Evolutionary conservation across 2,113 vertebrate genomes (phyloP).

Genomic region (Rhombomys opimus): DNA sequence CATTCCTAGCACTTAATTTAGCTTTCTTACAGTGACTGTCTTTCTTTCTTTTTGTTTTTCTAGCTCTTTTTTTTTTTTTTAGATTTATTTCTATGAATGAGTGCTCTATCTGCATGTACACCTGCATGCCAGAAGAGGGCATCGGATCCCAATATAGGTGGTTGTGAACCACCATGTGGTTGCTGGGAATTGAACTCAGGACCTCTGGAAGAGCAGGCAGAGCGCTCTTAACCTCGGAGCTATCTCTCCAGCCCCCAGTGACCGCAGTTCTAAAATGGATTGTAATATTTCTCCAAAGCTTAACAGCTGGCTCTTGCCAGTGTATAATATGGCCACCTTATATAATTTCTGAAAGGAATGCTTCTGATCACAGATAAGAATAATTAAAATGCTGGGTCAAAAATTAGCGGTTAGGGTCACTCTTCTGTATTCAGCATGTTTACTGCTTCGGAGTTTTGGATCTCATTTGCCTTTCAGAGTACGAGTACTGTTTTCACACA

Average conservation of each 20-base stretch:
- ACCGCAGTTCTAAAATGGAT: neutral
- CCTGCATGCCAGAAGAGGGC: no score
- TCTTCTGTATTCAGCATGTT: neutral
- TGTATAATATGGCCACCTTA: neutral
- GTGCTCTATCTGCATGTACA: no score
- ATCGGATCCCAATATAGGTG: no score
- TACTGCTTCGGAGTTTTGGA: neutral
- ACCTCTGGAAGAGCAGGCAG: no score
- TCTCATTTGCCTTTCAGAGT: neutral
- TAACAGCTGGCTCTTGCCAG: neutral
- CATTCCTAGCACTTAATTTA: neutral
- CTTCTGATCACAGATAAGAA: neutral
- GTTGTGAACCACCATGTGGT: no score
- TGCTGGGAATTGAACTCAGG: no score
- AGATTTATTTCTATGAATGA: no score
- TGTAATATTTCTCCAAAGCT: neutral
- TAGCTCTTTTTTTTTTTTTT: no score
- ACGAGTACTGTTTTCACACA: neutral
- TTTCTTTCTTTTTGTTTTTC: neutral
- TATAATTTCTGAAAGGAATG: neutral
- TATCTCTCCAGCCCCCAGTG: no score
- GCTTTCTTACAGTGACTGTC: neutral
- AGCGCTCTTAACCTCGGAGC: no score
- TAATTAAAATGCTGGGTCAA: neutral
- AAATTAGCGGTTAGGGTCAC: neutral